Base-by-base conservation (phyloP, 2,797 vertebrate genomes). In the Huso huso region DNA sequence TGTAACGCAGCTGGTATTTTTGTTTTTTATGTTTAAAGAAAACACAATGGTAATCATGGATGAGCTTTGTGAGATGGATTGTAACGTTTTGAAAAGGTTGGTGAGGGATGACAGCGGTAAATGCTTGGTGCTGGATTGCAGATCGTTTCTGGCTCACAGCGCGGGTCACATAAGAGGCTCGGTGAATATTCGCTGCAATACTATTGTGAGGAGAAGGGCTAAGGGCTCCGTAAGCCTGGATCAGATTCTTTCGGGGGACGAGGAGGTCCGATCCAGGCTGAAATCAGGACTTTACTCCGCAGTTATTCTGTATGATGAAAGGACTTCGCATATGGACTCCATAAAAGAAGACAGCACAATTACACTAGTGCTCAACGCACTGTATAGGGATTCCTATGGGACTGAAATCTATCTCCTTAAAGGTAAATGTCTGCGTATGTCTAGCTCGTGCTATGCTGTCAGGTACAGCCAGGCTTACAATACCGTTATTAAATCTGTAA, bases 51-150 rank as follows among this genome's bases (percentile, higher is more conserved):
- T 89, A 72, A 84, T 81, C 68, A 84, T 88, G 82, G 87, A 84
- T 66, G 89, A 90, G 75, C 87, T 95, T 69, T 82, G 89, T n/a
- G 93, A 95, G 76, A 92, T 96, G 92, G 94, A 96, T 65, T 90
- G 92, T 79, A 82, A 89, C 75, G 87, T 90, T 77, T 78, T 90
- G 74, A 91, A 91, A 78, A 79, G 88, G 70, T 70, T 87, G 71
- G 72, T 88, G 71, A 88, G 85, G 80, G 86, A 92, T 66, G 88
- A 89, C 78, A 69, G 79, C 49, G 80, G 66, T 61, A 86, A 87
- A 77, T 89, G 84, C 66, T 83, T 92, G 73, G 64, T 91, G 71
- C 77, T 92, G 75, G 90, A 92, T 83, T 92, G 90, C 75, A 83
- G 90, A 60, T 90, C 90, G 9, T 92, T 91, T 76, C 82, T 91